phyloP scores from a whole-genome alignment of 2,797 vertebrate species.

The Phoeniculus purpureus region DNA sequence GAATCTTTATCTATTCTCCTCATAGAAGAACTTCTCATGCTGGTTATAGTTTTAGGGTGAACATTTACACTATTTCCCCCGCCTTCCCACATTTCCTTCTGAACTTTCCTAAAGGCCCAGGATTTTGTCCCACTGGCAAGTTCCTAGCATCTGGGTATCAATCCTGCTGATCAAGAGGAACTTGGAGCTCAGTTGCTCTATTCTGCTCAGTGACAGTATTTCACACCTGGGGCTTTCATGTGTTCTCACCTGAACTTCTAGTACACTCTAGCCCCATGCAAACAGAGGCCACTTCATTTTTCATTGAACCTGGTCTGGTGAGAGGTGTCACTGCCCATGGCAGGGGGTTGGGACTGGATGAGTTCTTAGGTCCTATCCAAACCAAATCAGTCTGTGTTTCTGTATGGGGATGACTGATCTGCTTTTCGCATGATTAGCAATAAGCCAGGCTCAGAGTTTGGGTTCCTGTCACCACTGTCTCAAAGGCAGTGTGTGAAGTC shows the following conservation, averaged over 20 bases:
- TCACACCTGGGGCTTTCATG: background rate
- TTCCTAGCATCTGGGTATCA: background rate
- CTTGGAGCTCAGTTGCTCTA: background rate
- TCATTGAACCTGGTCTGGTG: too few relatives aligned
- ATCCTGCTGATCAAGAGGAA: background rate
- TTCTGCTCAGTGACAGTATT: background rate
- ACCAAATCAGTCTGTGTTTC: too few relatives aligned
- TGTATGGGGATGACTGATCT: background rate
- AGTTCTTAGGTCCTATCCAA: too few relatives aligned
- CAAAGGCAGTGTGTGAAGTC: rapidly evolving
- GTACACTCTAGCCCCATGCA: background rate
- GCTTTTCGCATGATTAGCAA: background rate
- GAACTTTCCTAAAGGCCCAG: background rate
- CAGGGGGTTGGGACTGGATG: too few relatives aligned
- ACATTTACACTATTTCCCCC: background rate
- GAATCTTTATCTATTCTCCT: background rate
- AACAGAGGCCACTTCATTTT: background rate
- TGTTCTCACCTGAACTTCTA: constrained; percentile 40
- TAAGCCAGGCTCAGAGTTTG: background rate
- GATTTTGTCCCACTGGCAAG: background rate
- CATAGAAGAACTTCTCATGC: background rate
- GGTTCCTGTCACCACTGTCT: background rate
- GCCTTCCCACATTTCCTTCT: background rate
- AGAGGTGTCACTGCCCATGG: too few relatives aligned
- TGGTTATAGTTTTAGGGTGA: background rate